phyloP scores from a whole-genome alignment of 2,797 vertebrate species.

The Chiroxiphia lanceolata region DNA sequence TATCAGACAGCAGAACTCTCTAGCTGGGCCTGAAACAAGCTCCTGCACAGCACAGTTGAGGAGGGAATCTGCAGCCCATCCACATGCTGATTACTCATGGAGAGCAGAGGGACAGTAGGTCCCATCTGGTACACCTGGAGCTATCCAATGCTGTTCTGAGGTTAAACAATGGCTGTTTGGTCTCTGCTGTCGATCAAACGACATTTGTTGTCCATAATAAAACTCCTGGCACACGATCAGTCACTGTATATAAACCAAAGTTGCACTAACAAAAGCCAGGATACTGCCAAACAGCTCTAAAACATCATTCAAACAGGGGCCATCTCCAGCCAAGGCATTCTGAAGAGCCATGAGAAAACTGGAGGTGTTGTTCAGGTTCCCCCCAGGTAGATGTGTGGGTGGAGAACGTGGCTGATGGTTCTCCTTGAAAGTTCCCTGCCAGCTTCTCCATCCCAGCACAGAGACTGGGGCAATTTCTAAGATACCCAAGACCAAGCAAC shows the following conservation, averaged over 20 bases:
- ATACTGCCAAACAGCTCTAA: not conserved
- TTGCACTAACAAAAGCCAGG: not conserved
- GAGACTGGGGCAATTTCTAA: not conserved
- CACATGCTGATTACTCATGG: not conserved
- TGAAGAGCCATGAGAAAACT: not conserved
- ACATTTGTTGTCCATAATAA: conserved; percentile 11
- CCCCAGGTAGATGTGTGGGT: not conserved
- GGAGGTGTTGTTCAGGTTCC: not conserved
- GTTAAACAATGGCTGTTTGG: not conserved
- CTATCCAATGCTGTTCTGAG: not conserved
- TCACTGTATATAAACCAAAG: not conserved
- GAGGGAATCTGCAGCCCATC: not conserved
- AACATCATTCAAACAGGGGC: not conserved
- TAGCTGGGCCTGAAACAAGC: not conserved
- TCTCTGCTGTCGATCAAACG: not conserved
- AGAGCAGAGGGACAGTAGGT: not conserved
- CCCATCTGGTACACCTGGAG: conserved; percentile 1
- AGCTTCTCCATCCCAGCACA: not conserved
- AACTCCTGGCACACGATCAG: not conserved
- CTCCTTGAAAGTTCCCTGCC: not conserved
- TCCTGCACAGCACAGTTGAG: not conserved
- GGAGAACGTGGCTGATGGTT: not conserved
- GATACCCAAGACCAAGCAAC: not conserved
- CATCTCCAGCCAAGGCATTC: not conserved
- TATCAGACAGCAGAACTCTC: not conserved